Base-by-base conservation (phyloP, 2,888 invertebrate genomes). In the Aporophyla nigra region DNA sequence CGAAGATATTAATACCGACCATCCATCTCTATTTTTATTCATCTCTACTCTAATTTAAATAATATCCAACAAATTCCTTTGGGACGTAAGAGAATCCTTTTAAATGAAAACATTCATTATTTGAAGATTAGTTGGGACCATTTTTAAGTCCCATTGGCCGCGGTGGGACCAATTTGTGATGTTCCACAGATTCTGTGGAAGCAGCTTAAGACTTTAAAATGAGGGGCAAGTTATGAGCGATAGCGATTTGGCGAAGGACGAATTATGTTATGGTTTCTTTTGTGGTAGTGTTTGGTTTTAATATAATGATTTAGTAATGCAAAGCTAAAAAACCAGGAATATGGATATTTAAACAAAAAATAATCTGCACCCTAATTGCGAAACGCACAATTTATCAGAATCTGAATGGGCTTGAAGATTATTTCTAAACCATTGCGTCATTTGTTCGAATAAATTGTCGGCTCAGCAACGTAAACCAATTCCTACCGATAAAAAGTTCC, bases 91-190 rank as follows among this genome's bases (percentile, higher is more conserved):
- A 83, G 62, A 73, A 83, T 83, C 80, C 89, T 87, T 88, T 90
- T 78, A 88, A 89, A 89, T 89, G 83, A 89, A 83, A 76, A 78
- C 78, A 77, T 59, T 88, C 87, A 86, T 91, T 91, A 91, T 86
- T 76, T 75, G n/a, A 80, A 87, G 89, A 90, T 92, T 90, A 90
- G 79, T 86, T 84, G 84, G 84, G 86, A 85, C 83, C 87, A 91
- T 92, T 92, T 92, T 91, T 87, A 91, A 92, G 89, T 81, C 72
- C n/a, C 9, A 74, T 43, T 51, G 71, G 78, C 86, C 93, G 88
- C 93, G 51, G 1, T 59, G 94, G 92, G 92, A 88, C 93, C 94
- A 94, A 94, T 94, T 94, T 94, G 91, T 91, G 69, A 76, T 86
- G 86, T 85, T 12, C 82, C 75, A 67, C 86, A 84, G 85, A 83